A percentile compares a stretch with the other conserved stretches of the same genome.
These are phyloP conservation scores for Eptesicus fuscus DNA, from an alignment of 2,113 vertebrate genomes.

Conservation along the genomic window DNA sequence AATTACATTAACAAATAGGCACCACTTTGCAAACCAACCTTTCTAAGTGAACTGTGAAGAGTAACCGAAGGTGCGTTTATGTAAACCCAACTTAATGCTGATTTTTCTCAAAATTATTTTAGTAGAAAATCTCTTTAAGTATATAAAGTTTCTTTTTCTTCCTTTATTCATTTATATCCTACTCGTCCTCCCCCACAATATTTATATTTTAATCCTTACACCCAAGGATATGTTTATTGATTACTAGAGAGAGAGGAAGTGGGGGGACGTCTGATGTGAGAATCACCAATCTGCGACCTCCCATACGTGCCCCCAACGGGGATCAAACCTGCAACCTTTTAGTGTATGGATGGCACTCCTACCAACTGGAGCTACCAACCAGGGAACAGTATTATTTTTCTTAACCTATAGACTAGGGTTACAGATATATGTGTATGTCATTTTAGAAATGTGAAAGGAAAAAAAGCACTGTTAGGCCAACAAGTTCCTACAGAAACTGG, in stretches of 20 bases:
- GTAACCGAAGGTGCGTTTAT: background rate
- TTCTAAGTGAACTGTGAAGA: background rate
- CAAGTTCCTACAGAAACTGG: background rate
- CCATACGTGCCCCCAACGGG: no score
- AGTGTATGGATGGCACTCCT: no score
- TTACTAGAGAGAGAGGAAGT: no score
- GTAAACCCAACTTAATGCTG: background rate
- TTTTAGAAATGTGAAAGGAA: slow-evolving; percentile 22
- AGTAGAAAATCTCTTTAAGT: background rate
- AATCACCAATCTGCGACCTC: no score
- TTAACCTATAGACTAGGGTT: background rate
- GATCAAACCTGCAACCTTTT: no score
- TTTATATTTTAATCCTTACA: no score
- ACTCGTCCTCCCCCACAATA: background rate
- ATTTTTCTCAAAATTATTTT: background rate
- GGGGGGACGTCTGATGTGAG: no score
- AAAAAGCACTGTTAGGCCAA: background rate
- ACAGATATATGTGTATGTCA: no score
- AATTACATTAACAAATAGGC: background rate
- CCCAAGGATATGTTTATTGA: no score
- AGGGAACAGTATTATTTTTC: background rate
- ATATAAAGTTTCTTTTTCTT: background rate
- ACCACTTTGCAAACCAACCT: background rate
- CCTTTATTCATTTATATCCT: background rate
- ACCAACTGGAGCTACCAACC: no score